phyloP scores from a whole-genome alignment of 2,888 invertebrate species.

The Drosophila greeni region DNA sequence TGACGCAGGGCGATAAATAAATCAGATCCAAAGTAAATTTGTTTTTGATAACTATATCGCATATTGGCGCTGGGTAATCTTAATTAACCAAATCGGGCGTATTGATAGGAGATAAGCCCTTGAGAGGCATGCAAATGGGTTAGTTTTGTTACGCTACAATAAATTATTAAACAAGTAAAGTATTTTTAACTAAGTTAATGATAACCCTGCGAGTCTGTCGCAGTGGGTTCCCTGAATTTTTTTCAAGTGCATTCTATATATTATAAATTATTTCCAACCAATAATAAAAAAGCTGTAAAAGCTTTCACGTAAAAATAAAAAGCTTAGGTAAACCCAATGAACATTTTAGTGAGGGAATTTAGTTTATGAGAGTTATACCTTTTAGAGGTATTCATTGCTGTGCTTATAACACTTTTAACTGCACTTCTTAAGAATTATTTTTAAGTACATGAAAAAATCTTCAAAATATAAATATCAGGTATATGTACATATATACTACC shows the following conservation, averaged over 20 bases:
- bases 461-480: too few relatives aligned
- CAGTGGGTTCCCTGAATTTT: neutral
- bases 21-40: constrained; percentile 31
- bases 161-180: too few relatives aligned
- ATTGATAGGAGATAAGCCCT: constrained; percentile 20
- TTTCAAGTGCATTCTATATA: constrained; percentile 8
- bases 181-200: neutral
- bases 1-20: constrained; percentile 33
- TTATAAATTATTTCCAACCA: neutral
- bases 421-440: too few relatives aligned
- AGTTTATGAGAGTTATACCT: neutral
- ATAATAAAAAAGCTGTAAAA: constrained; percentile 15
- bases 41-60: constrained; percentile 16
- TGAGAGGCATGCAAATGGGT: constrained; percentile 7
- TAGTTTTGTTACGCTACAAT: neutral
- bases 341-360: constrained; percentile 1
- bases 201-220: neutral
- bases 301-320: constrained; percentile 32
- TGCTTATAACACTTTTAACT: too few relatives aligned
- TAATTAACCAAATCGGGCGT: constrained; percentile 18
- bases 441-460: too few relatives aligned
- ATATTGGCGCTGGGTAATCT: constrained; percentile 16
- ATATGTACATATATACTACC: too few relatives aligned
- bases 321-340: constrained; percentile 24
- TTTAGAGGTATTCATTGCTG: neutral